Evolutionary conservation across 2,888 invertebrate genomes (phyloP).

Genomic region (Cataglyphis altisquamis): DNA sequence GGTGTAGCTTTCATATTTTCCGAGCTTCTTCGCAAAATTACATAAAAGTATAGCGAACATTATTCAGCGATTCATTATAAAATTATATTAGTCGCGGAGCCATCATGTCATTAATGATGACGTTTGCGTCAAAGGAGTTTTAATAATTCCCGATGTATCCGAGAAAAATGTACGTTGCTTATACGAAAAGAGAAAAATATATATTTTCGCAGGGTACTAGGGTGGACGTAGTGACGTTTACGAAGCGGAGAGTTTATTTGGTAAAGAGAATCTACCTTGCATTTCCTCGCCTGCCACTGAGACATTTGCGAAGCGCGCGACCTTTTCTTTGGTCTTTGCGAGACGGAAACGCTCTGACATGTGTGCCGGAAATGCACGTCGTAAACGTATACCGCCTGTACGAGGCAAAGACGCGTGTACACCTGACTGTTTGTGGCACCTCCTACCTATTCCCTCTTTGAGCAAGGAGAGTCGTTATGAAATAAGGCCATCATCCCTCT

Average conservation of each 20-base stretch:
- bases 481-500: slow-evolving; percentile 59
- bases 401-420: slow-evolving; percentile 25
- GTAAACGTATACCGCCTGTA: slow-evolving; percentile 22
- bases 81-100: slow-evolving; percentile 1
- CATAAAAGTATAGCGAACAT: slow-evolving; percentile 31
- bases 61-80: no score
- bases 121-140: slow-evolving; percentile 12
- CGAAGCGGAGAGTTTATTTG: slow-evolving; percentile 54
- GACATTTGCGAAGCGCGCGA: slow-evolving; percentile 57
- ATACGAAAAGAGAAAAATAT: slow-evolving; percentile 3
- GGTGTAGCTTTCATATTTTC: slow-evolving; percentile 57
- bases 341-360: slow-evolving; percentile 38
- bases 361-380: slow-evolving; percentile 24
- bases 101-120: slow-evolving; percentile 19
- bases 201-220: slow-evolving; percentile 2
- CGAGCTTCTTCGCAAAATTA: slow-evolving; percentile 31
- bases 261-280: slow-evolving; percentile 41
- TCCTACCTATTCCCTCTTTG: slow-evolving; percentile 67
- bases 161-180: slow-evolving; percentile 2
- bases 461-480: slow-evolving; percentile 61
- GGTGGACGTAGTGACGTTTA: slow-evolving; percentile 50
- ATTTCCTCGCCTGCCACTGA: slow-evolving; percentile 50
- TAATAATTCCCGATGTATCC: slow-evolving; percentile 27
- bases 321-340: slow-evolving; percentile 58
- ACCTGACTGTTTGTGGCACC: slow-evolving; percentile 58